Percentiles rank a stretch among this genome's conserved stretches.
Evolutionary conservation across 1,140 invertebrate species (phyloP).

Genomic region (Euura saliciscinereae): DNA sequence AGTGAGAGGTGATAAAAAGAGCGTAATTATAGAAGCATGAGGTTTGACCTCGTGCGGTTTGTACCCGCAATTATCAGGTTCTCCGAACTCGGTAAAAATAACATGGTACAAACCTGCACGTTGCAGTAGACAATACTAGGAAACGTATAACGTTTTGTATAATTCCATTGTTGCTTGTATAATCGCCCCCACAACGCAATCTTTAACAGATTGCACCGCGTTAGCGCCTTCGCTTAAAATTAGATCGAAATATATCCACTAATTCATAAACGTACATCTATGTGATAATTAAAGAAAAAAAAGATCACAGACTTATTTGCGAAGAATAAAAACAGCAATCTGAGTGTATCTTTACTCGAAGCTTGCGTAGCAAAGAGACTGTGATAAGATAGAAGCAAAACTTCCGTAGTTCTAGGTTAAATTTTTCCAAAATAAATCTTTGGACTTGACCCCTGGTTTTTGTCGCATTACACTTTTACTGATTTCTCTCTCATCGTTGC

Average conservation of each 20-base stretch:
- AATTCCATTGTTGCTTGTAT: background rate
- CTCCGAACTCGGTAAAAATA: background rate
- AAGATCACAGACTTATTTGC: no score
- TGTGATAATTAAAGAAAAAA: no score
- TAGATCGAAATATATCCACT: no score
- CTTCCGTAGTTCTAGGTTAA: background rate
- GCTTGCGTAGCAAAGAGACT: no score
- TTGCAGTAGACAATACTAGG: background rate
- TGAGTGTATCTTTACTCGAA: no score
- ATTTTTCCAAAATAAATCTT: background rate
- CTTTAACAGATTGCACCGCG: no score
- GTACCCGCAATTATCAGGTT: background rate
- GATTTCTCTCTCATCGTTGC: background rate
- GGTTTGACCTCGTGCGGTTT: background rate
- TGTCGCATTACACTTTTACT: background rate
- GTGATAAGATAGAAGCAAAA: background rate
- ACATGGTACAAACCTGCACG: background rate
- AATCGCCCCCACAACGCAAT: no score
- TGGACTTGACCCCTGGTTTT: no score
- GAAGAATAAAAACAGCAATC: no score
- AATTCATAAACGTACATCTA: no score
- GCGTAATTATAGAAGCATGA: background rate
- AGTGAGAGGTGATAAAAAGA: background rate
- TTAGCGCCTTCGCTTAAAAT: no score
- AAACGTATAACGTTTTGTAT: background rate